A percentile compares a stretch with the other conserved stretches of the same genome.
phyloP scores from a whole-genome alignment of 2,888 invertebrate species.

The Poecilobothrus nobilitatus region DNA sequence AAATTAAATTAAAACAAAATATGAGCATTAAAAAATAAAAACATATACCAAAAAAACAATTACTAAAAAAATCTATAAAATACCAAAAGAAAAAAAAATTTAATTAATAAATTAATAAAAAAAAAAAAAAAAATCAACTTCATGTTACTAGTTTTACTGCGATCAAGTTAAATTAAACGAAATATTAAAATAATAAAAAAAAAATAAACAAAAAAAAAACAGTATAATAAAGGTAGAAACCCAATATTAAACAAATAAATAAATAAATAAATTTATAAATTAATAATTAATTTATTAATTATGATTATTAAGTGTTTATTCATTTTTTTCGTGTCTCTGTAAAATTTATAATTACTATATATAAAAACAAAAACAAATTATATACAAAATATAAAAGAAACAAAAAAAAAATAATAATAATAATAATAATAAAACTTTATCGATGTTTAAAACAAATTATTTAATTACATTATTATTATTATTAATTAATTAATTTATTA shows the following conservation, averaged over 20 bases:
- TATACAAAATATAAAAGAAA: constrained; percentile 21
- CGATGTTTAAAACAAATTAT: constrained; percentile 9
- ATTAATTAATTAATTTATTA: constrained; percentile 15
- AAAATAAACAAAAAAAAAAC: constrained; percentile 14
- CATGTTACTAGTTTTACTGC: constrained; percentile 6
- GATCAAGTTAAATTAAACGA: neutral
- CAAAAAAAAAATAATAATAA: constrained; percentile 15
- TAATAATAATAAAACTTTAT: constrained; percentile 16
- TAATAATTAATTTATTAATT: constrained; percentile 13
- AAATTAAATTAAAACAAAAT: constrained; percentile 16
- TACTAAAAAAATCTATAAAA: constrained; percentile 12
- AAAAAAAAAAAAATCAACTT: constrained; percentile 2
- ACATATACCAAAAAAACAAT: constrained; percentile 8
- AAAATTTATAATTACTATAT: constrained; percentile 8
- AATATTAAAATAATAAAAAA: constrained; percentile 11
- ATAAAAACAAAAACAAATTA: constrained; percentile 24
- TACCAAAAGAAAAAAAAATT: neutral
- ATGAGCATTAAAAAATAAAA: constrained; percentile 20
- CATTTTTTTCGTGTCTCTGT: constrained; percentile 20
- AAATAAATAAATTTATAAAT: constrained; percentile 18
- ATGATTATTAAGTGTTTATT: constrained; percentile 22
- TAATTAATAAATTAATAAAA: constrained; percentile 12
- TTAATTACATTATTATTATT: constrained; percentile 13
- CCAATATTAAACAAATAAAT: constrained; percentile 10
- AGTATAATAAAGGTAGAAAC: neutral